Base-by-base conservation (phyloP, 1,140 invertebrate species). In the Bicyclus anynana region DNA sequence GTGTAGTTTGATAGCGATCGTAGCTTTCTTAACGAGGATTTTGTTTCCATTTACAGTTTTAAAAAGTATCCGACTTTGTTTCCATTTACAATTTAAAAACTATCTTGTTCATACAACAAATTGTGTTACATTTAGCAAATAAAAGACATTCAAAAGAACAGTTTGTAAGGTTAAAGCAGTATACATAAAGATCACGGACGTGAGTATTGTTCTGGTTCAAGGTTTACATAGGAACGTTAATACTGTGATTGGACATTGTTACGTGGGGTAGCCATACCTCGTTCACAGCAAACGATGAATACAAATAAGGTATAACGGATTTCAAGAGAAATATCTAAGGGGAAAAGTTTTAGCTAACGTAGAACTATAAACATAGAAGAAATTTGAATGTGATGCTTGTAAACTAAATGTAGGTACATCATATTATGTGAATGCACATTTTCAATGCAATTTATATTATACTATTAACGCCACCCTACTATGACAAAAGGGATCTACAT, bases 241-340 rank as follows among this genome's bases (percentile, higher is more conserved):
- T 27, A 23, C 14, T 13, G 21, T 20, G 16, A 21, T 16, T 9
- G n/a, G 48, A 54, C 46, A 60, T 37, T 21, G 51, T 50, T 49
- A 58, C 29, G 21, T 29, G 21, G n/a, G 50, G 51, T 16, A 33
- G n/a, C 50, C 46, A 46, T 56, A 60, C 50, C 40, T 20, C 44
- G 46, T 57, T 48, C 55, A 37, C 40, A 56, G 38, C 26, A 37
- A 26, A 26, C 51, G 35, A 49, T 57, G 66, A 59, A 69, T 69
- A 69, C 59, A 62, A 69, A 69, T 65, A 50, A 21, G 35, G 50
- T 53, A 56, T 60, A 65, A 60, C 53, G 62, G 56, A 33, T 20
- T 53, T 21, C 21, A 27, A 33, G 33, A 38, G 56, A 59, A 58
- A 48, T 59, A 59, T 51, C 46, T n/a, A n/a, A n/a, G n/a, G n/a